Base-by-base conservation (phyloP, 2,797 vertebrate species). In the Semotilus atromaculatus region DNA sequence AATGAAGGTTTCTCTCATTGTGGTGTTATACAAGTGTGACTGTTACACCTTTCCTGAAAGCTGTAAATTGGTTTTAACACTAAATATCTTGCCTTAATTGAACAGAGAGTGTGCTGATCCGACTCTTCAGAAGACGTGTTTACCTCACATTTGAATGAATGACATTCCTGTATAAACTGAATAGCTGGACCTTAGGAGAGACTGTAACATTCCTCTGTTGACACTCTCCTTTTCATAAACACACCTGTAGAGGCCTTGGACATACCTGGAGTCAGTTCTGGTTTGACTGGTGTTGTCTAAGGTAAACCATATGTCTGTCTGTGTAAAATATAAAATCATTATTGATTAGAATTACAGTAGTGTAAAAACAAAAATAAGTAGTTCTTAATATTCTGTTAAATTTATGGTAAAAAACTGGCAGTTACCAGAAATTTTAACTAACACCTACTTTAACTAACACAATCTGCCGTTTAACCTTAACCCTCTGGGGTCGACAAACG, bases 11-110 rank as follows among this genome's bases (percentile, higher is more conserved):
- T 36, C 19, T 34, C 29, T 84, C 55, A 81, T 90, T 81, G 60
- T 89, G 84, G 84, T 89, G 88, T 68, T 88, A 90, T 90, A 92
- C 88, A 85, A 82, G 86, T 81, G 81, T 14, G 76, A 88, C 88
- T 88, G 87, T 77, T 90, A 90, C 89, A 81, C 88, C 89, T 89
- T 90, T 85, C 84, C 87, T 89, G 71, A 85, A 88, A 92, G 90
- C 92, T 93, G 94, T 91, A 94, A 94, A 95, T 94, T 94, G 93
- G 92, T 93, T 95, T 94, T 94, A 94, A 92, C 94, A 94, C 94
- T 94, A 91, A 90, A 93, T 92, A 90, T 94, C 93, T 92, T 92
- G 93, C 91, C 90, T 92, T 94, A 94, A 94, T 94, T 94, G 93
- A 94, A 90, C 83, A 62, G 77, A 73, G 77, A 82, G 66, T 68